Conservation (phyloP, 1,140 invertebrate genomes). For the Homarus americanus region DNA sequence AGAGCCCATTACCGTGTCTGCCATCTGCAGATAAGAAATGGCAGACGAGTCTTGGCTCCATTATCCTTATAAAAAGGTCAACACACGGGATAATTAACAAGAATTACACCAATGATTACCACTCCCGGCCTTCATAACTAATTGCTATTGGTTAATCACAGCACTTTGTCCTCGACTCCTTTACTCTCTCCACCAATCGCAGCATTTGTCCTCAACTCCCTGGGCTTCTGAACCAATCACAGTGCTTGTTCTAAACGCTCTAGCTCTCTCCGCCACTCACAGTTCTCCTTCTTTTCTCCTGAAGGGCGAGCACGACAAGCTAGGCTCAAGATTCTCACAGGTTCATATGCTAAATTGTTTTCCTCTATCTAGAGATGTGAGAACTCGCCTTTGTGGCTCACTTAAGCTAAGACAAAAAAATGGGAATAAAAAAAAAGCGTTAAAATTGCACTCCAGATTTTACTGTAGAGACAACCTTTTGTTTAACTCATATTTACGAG, state of each 20-base stretch:
- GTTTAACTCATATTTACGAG: no score
- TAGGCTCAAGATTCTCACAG: no score
- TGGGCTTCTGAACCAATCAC: neutral
- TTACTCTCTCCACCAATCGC: neutral
- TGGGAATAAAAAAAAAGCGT: no score
- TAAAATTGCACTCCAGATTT: no score
- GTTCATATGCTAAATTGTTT: no score
- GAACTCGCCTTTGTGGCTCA: no score
- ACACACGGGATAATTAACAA: neutral
- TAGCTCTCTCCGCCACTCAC: constrained; percentile 1
- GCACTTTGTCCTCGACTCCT: constrained; percentile 5
- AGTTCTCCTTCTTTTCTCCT: neutral
- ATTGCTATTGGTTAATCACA: constrained; percentile 34
- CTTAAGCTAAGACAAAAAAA: no score
- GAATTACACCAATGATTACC: neutral
- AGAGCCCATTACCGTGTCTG: neutral
- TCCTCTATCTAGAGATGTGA: no score
- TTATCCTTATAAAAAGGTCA: constrained; percentile 9
- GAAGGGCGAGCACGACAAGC: neutral
- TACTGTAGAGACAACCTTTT: no score
- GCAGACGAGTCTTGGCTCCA: neutral
- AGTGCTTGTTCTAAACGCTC: neutral
- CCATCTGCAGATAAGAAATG: constrained; percentile 29
- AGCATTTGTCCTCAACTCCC: neutral
- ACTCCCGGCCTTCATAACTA: neutral